phyloP scores from a whole-genome alignment of 1,140 invertebrate species.

The Stratiolaelaps scimitus region DNA sequence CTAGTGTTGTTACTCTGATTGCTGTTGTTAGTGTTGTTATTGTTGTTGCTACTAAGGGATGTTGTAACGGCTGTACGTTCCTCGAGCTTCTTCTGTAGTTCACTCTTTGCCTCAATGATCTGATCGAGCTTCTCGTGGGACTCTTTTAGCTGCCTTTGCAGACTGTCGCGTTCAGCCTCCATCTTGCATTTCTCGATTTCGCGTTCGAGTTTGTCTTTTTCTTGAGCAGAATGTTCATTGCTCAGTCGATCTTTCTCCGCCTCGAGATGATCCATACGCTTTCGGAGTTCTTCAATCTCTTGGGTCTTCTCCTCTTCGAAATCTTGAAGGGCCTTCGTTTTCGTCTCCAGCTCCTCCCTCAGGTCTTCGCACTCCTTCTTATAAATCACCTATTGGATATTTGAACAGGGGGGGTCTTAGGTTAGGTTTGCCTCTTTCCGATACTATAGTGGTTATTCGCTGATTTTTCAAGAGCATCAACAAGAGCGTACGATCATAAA shows the following conservation, averaged over 20 bases:
- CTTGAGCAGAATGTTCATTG: neutral
- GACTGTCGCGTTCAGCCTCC: constrained; percentile 11
- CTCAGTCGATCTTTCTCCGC: neutral
- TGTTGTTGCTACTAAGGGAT: constrained; percentile 18
- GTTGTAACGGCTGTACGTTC: neutral
- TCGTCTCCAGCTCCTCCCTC: constrained; percentile 71
- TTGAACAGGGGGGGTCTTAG: neutral
- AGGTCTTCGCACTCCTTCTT: constrained; percentile 80
- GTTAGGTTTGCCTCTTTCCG: neutral
- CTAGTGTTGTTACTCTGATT: constrained; percentile 27
- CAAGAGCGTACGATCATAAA: neutral
- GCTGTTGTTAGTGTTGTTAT: constrained; percentile 13
- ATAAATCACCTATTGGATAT: constrained; percentile 58
- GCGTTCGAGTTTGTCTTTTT: constrained; percentile 18
- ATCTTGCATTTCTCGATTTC: constrained; percentile 26
- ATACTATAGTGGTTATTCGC: neutral
- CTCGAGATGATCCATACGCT: constrained; percentile 33
- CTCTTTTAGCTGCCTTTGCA: constrained; percentile 32
- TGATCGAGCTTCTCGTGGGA: constrained; percentile 33
- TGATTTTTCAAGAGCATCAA: neutral
- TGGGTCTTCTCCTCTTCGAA: constrained; percentile 59
- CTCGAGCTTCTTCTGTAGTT: constrained; percentile 3
- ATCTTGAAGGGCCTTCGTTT: constrained; percentile 55
- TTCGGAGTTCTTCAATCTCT: constrained; percentile 32
- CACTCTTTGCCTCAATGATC: neutral